Percentiles rank a stretch among this genome's conserved stretches.
phyloP scores from a whole-genome alignment of 2,113 vertebrate genomes.

The Gulo gulo region DNA sequence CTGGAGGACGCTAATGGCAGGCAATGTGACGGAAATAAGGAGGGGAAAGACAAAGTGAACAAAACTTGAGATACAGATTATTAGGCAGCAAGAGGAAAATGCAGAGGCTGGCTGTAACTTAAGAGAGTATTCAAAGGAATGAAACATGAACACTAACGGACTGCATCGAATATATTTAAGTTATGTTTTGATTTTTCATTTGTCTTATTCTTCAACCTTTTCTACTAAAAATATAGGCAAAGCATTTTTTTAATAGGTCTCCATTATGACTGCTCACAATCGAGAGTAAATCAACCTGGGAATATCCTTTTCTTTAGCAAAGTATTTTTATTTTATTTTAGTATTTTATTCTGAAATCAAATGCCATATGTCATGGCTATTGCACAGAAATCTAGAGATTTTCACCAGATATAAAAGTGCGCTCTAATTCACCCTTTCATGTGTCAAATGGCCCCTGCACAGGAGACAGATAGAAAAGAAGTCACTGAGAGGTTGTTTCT shows the following conservation, averaged over 20 bases:
- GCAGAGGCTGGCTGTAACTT: background rate
- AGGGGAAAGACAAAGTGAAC: background rate
- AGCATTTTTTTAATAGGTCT: background rate
- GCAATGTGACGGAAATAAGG: background rate
- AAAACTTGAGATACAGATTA: background rate
- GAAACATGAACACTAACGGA: background rate
- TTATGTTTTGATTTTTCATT: conserved; percentile 1
- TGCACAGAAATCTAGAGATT: background rate
- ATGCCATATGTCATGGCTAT: background rate
- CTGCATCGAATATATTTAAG: background rate
- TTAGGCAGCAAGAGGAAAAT: background rate
- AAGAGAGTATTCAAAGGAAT: background rate
- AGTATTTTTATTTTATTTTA: background rate
- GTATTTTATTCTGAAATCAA: conserved; percentile 8
- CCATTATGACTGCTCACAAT: background rate
- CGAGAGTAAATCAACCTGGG: background rate
- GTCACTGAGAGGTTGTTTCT: background rate
- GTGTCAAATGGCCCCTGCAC: background rate
- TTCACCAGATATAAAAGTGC: background rate
- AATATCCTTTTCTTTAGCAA: background rate
- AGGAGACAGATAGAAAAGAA: background rate
- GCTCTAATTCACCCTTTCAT: background rate
- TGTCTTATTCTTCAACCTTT: background rate
- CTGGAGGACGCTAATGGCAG: background rate
- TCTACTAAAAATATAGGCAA: conserved; percentile 17